These are phyloP conservation scores for Macropis europaea DNA, from an alignment of 2,888 invertebrate species.

Conservation along the genomic window DNA sequence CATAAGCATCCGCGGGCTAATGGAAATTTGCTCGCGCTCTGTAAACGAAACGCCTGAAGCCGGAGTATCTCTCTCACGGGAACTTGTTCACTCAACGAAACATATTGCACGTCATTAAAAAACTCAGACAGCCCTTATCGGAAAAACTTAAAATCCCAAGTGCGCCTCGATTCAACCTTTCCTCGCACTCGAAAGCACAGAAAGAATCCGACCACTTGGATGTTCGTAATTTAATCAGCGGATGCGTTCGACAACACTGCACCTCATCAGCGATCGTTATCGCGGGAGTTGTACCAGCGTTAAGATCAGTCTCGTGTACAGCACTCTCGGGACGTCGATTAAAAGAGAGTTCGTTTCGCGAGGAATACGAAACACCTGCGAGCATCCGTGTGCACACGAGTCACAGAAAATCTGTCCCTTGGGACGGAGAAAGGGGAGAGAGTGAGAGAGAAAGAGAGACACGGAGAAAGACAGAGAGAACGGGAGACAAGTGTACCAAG, in stretches of 20 bases:
- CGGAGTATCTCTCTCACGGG: not conserved
- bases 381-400: slow-evolving; percentile 36
- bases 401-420: slow-evolving; percentile 19
- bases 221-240: not conserved
- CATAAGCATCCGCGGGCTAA: too few relatives aligned
- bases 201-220: not conserved
- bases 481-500: slow-evolving; percentile 34
- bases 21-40: too few relatives aligned
- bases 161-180: not conserved
- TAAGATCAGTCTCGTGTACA: slow-evolving; percentile 1
- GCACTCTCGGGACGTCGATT: slow-evolving; percentile 1
- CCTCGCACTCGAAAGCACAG: not conserved
- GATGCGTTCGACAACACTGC: not conserved
- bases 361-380: slow-evolving; percentile 20
- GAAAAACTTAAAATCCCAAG: not conserved
- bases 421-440: slow-evolving; percentile 2
- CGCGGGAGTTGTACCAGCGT: not conserved
- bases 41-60: not conserved
- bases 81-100: not conserved
- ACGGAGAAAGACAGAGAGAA: slow-evolving; percentile 25
- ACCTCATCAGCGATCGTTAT: slow-evolving; percentile 10
- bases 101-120: slow-evolving; percentile 2
- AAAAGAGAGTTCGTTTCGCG: not conserved
- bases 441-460: slow-evolving; percentile 19
- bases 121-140: too few relatives aligned